These are phyloP conservation scores for Orthonychiurus folsomi DNA, from an alignment of 2,888 invertebrate species.

Conservation along the genomic window DNA sequence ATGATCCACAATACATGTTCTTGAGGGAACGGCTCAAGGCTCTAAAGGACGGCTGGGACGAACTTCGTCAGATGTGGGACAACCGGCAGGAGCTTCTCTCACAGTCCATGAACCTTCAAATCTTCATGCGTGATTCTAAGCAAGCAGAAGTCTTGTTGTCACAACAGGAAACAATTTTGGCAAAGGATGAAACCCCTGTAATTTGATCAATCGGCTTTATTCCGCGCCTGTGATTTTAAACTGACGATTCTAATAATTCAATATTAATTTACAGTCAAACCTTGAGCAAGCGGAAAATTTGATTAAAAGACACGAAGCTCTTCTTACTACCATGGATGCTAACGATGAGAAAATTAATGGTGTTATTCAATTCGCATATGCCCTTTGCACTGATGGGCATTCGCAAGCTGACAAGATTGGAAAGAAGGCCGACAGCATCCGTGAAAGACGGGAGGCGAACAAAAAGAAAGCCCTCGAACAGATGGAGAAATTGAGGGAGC, in stretches of 20 bases:
- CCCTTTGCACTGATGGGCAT: slow-evolving; percentile 84
- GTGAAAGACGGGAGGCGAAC: slow-evolving; percentile 79
- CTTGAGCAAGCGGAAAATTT: slow-evolving; percentile 95
- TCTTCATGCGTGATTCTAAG: slow-evolving; percentile 91
- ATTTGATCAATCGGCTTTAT: slow-evolving; percentile 15
- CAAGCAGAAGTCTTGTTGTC: slow-evolving; percentile 95
- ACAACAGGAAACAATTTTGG: slow-evolving; percentile 94
- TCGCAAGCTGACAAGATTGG: slow-evolving; percentile 93
- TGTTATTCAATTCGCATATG: slow-evolving; percentile 86
- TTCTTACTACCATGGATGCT: slow-evolving; percentile 98
- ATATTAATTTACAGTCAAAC: slow-evolving; percentile 50
- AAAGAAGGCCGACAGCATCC: slow-evolving; percentile 90
- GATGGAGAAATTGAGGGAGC: slow-evolving; percentile 87
- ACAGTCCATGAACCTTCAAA: slow-evolving; percentile 87
- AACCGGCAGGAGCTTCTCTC: slow-evolving; percentile 89
- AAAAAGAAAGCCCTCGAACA: slow-evolving; percentile 81
- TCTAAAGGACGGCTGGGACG: slow-evolving; percentile 97
- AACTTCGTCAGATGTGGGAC: slow-evolving; percentile 99
- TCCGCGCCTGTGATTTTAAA: background rate
- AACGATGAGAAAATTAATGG: slow-evolving; percentile 99
- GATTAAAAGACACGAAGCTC: slow-evolving; percentile 95
- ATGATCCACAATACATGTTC: slow-evolving; percentile 99
- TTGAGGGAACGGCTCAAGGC: slow-evolving; percentile 94
- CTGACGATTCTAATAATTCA: slow-evolving; percentile 3
- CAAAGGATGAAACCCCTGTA: slow-evolving; percentile 90